Evolutionary conservation across 2,888 invertebrate species (phyloP), one percentile per base, ranked within the genome.

Genomic region (Eupithecia pulchellata): DNA sequence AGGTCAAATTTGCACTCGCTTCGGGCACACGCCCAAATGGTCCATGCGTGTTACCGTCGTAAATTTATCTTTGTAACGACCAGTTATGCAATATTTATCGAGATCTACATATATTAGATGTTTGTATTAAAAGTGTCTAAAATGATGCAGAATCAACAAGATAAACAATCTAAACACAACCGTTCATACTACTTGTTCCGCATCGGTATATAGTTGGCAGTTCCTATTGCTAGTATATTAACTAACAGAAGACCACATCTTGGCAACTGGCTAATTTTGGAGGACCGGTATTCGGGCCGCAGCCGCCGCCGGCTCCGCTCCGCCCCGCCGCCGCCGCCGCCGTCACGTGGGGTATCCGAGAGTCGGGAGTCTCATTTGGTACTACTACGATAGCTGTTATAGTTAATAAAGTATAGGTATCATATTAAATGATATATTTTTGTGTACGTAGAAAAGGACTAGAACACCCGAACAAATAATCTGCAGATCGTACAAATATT

Each of bases 11-110:
- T 75, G 80, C 77, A 72, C 77, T 77, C 76, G 69, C 74, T 72
- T 75, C 85, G 90, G 90, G 90, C 91, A 88, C 86, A 76, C 87
- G 86, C 89, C 90, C 90, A 91, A 91, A 82, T 83, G 77, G 75
- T 75, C 75, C 57, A 68, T 68, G 68, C 72, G 68, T 75, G 72
- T 60, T 32, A 66, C 27, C 32, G 74, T 64, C 57, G 57, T 17
- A 57, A 2, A 39, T 66, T 55, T 70, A 47, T 67, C 55, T 72
- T 36, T 20, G 47, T 52, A 68, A 52, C 32, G 25, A 70, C 55
- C 29, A 42, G 20, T 71, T 68, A 71, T 61, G 64, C 39, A 68
- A 71, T 65, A 5, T 32, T n/a, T n/a, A n/a, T n/a, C n/a, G n/a
- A n/a, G n/a, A n/a, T n/a, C n/a, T n/a, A n/a, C n/a, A n/a, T n/a